phyloP scores from a whole-genome alignment of 2,113 vertebrate species.

The Caracal caracal region DNA sequence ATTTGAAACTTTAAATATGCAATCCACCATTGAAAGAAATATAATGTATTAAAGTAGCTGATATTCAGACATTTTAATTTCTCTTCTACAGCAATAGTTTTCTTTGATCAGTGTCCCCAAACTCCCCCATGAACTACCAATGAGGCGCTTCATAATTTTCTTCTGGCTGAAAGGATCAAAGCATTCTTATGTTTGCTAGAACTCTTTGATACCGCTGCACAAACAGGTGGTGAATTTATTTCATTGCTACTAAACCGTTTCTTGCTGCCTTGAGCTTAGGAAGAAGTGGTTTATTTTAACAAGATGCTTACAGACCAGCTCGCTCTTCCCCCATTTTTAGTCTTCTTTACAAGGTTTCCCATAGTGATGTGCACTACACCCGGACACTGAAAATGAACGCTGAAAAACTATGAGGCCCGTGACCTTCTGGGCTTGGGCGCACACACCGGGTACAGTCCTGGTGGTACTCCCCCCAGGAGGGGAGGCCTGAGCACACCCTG shows the following conservation, averaged over 20 bases:
- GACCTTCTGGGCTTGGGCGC: neutral
- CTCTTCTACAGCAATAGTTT: constrained; percentile 51
- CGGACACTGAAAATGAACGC: neutral
- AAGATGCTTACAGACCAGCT: constrained; percentile 21
- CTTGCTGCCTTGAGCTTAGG: constrained; percentile 48
- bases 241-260: constrained; percentile 61
- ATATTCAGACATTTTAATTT: constrained; percentile 61
- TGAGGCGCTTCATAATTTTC: constrained; percentile 53
- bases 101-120: constrained; percentile 61
- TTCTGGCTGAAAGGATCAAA: constrained; percentile 69
- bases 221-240: constrained; percentile 66
- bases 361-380: neutral
- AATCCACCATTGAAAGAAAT: neutral
- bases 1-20: constrained; percentile 58
- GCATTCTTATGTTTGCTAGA: constrained; percentile 39
- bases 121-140: constrained; percentile 59
- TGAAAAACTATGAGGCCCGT: neutral
- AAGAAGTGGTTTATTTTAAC: constrained; percentile 64
- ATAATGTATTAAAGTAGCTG: neutral
- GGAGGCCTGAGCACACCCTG: neutral
- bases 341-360: constrained; percentile 40
- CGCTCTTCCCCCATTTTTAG: constrained; percentile 31
- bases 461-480: neutral
- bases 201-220: constrained; percentile 48
- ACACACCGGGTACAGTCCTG: no score